phyloP scores from a whole-genome alignment of 1,140 invertebrate species.

The Caenorhabditis elegans region WBcel235 BX284606.5:10326001-10326500 shows the following conservation, averaged over 20 bases:
- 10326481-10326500: conserved; percentile 63
- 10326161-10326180: neutral
- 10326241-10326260: conserved; percentile 57
- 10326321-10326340: conserved; percentile 59
- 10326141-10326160: no score
- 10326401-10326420: conserved; percentile 57
- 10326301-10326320: conserved; percentile 59
- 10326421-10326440: conserved; percentile 63
- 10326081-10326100: no score
- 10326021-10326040: no score
- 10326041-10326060: no score
- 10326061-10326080: no score
- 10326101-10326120: no score
- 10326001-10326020: no score
- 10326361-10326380: neutral
- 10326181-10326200: neutral
- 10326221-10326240: conserved; percentile 60
- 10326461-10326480: conserved; percentile 65
- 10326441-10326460: conserved; percentile 62
- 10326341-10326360: conserved; percentile 57
- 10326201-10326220: conserved; percentile 56
- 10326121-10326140: no score
- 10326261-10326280: conserved; percentile 56
- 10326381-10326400: conserved; percentile 56
- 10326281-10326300: conserved; percentile 60